Percentiles rank a stretch among this genome's conserved stretches.
Evolutionary conservation across 2,113 vertebrate species (phyloP).

Genomic region (Xyliphius kryptos): DNA sequence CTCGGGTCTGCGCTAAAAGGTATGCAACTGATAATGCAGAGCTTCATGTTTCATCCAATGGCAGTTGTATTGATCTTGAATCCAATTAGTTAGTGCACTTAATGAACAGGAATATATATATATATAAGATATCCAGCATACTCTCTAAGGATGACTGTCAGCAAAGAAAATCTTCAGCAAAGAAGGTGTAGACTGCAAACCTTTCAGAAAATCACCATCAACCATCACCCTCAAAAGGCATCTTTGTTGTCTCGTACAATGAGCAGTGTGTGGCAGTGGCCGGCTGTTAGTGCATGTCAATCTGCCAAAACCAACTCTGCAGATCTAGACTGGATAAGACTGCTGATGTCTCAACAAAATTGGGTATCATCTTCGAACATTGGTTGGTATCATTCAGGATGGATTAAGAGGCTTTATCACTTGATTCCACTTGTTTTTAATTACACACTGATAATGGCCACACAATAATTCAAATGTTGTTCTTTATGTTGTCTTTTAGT

Average conservation of each 20-base stretch:
- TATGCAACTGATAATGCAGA: not conserved
- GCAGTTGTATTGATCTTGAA: not conserved
- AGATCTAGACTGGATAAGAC: constrained; percentile 28
- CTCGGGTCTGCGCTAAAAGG: not conserved
- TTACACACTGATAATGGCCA: constrained; percentile 20
- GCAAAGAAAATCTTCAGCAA: constrained; percentile 21
- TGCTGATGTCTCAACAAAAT: constrained; percentile 6
- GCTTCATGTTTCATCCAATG: not conserved
- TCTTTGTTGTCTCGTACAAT: constrained; percentile 14
- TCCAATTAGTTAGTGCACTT: not conserved
- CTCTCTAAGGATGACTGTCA: not conserved
- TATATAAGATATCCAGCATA: not conserved
- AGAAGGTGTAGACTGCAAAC: constrained; percentile 13
- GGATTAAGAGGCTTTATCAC: not conserved
- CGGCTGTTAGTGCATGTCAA: constrained; percentile 15
- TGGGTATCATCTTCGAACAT: constrained; percentile 14
- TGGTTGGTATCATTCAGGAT: constrained; percentile 28
- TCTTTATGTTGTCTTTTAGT: not conserved
- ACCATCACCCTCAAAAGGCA: constrained; percentile 14
- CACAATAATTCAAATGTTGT: constrained; percentile 7
- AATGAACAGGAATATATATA: not conserved
- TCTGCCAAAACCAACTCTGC: constrained; percentile 24
- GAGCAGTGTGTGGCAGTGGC: constrained; percentile 11
- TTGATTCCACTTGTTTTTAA: constrained; percentile 3
- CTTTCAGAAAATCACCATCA: not conserved